These are phyloP conservation scores for Colostygia pectinataria DNA, from an alignment of 2,888 invertebrate genomes.

Conservation along the genomic window DNA sequence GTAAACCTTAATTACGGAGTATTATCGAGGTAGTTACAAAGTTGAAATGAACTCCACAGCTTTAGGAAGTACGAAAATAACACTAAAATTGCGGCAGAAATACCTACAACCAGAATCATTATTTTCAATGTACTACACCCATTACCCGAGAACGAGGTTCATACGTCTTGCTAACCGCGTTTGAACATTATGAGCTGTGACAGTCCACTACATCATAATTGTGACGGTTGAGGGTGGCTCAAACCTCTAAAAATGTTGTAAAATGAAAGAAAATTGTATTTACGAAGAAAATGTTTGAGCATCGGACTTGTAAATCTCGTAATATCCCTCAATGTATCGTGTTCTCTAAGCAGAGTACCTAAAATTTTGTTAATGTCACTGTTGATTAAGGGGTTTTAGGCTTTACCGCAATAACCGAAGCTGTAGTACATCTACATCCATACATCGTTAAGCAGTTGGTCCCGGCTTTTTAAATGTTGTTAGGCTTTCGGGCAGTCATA, in stretches of 20 bases:
- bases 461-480: no score
- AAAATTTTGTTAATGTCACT: no score
- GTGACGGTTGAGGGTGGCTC: slow-evolving; percentile 13
- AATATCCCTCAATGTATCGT: no score
- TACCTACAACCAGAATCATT: background rate
- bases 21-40: slow-evolving; percentile 7
- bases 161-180: slow-evolving; percentile 22
- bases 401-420: no score
- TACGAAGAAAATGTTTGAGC: slow-evolving; percentile 1
- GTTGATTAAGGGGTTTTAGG: no score
- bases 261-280: slow-evolving; percentile 16
- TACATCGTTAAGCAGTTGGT: no score
- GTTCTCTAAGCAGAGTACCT: no score
- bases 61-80: slow-evolving; percentile 1
- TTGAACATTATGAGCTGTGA: slow-evolving; percentile 22
- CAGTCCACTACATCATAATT: slow-evolving; percentile 24
- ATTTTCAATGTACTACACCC: background rate
- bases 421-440: no score
- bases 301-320: no score
- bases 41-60: background rate
- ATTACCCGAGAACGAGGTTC: slow-evolving; percentile 12
- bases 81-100: background rate
- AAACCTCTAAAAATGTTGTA: slow-evolving; percentile 17
- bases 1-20: slow-evolving; percentile 3
- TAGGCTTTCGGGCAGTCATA: no score